Evolutionary conservation across 2,113 vertebrate species (phyloP).

Genomic region (Chrysochloris asiatica): DNA sequence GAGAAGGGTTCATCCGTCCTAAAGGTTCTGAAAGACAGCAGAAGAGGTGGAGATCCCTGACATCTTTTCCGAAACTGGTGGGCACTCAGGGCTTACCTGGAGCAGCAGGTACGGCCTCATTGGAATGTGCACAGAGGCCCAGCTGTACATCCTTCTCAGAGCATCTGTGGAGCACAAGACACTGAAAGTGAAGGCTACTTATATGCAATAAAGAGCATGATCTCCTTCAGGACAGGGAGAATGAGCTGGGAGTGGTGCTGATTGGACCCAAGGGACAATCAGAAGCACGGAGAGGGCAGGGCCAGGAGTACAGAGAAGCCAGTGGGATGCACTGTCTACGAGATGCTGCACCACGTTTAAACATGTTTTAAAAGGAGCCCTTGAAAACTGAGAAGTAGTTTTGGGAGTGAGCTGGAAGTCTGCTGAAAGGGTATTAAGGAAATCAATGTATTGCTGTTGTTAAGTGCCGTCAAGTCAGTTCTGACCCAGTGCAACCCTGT

Average conservation of each 20-base stretch:
- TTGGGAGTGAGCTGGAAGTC: constrained; percentile 6
- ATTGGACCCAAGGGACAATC: not conserved
- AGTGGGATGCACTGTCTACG: not conserved
- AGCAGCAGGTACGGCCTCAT: constrained; percentile 85
- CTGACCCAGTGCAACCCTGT: no score
- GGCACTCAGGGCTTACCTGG: constrained; percentile 77
- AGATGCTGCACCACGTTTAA: not conserved
- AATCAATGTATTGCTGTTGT: no score
- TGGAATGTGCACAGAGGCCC: constrained; percentile 82
- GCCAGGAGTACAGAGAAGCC: not conserved
- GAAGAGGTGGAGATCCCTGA: not conserved
- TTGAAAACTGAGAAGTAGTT: constrained; percentile 23
- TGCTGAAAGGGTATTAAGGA: not conserved
- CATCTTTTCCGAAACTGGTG: not conserved
- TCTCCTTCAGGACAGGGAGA: not conserved
- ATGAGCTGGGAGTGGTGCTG: not conserved
- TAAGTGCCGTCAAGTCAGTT: no score
- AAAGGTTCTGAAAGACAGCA: not conserved
- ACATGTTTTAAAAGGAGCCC: not conserved
- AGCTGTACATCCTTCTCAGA: constrained; percentile 83
- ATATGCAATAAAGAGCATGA: not conserved
- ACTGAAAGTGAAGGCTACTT: not conserved
- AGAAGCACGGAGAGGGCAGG: not conserved
- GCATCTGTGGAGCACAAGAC: constrained; percentile 82
- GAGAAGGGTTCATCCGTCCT: not conserved